Evolutionary conservation across 2,888 invertebrate genomes (phyloP).

Genomic region (Cyrtodaria siliqua): DNA sequence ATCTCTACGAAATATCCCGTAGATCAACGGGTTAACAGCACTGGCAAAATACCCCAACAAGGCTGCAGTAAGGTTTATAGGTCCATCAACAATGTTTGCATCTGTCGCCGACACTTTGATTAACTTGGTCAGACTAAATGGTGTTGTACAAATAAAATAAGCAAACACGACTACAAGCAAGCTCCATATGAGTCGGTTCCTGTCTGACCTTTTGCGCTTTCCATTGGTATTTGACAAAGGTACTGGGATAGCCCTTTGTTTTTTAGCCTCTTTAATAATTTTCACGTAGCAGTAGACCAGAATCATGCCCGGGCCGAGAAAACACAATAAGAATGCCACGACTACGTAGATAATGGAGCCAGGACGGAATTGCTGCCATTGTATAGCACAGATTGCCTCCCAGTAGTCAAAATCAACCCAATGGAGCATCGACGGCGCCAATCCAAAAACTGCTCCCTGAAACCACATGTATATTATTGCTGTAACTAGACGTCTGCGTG

Average conservation of each 20-base stretch:
- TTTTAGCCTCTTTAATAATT: conserved; percentile 67
- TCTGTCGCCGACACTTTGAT: conserved; percentile 76
- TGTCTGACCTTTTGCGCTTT: conserved; percentile 14
- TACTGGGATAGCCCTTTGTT: conserved; percentile 25
- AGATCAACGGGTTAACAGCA: conserved; percentile 84
- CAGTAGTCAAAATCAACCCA: conserved; percentile 85
- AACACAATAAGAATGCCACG: conserved; percentile 80
- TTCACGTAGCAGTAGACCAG: conserved; percentile 76
- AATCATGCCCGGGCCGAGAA: conserved; percentile 77
- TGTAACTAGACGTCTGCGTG: conserved; percentile 47
- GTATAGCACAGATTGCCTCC: conserved; percentile 84
- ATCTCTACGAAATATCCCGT: conserved; percentile 83
- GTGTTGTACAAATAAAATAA: conserved; percentile 84
- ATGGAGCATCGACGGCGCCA: conserved; percentile 71
- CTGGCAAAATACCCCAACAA: conserved; percentile 81
- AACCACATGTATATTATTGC: conserved; percentile 80
- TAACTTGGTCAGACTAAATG: conserved; percentile 84
- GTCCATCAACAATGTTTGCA: conserved; percentile 70
- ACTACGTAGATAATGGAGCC: conserved; percentile 79
- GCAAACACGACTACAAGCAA: conserved; percentile 82
- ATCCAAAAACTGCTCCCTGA: conserved; percentile 79
- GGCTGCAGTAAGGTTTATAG: conserved; percentile 78
- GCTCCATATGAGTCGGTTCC: conserved; percentile 68
- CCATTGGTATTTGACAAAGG: conserved; percentile 3
- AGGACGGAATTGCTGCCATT: conserved; percentile 76